phyloP scores from a whole-genome alignment of 2,113 vertebrate genomes.

The Acanthochromis polyacanthus region DNA sequence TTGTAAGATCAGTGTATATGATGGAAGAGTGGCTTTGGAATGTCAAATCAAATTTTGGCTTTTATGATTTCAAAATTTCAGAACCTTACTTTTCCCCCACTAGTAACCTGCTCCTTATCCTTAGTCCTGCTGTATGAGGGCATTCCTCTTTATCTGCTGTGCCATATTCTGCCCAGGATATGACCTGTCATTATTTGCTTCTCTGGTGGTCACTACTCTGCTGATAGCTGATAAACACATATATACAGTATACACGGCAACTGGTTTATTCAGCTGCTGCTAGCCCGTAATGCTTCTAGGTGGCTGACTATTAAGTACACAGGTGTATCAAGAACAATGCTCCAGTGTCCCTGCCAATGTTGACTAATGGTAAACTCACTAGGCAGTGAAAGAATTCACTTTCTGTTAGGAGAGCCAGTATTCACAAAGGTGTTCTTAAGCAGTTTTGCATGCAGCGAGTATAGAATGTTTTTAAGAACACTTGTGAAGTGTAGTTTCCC shows the following conservation, averaged over 20 bases:
- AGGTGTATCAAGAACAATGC: constrained; percentile 23
- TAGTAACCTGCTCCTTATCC: too few species aligned
- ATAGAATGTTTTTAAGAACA: not conserved
- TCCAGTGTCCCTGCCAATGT: constrained; percentile 45
- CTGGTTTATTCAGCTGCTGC: constrained; percentile 31
- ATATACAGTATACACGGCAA: constrained; percentile 6
- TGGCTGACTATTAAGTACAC: not conserved
- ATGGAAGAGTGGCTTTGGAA: too few species aligned
- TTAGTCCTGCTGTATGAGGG: not conserved
- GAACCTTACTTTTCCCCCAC: too few species aligned
- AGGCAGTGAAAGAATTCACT: constrained; percentile 52
- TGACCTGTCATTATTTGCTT: constrained; percentile 8
- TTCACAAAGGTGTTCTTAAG: not conserved
- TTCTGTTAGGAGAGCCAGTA: not conserved
- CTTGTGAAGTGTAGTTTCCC: not conserved
- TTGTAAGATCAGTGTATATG: too few species aligned
- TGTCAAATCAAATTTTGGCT: too few species aligned
- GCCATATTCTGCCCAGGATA: not conserved
- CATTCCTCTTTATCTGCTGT: constrained; percentile 1
- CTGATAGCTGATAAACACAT: constrained; percentile 40
- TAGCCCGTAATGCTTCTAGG: constrained; percentile 6
- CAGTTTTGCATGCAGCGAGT: not conserved
- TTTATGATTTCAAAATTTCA: too few species aligned
- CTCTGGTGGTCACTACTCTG: not conserved
- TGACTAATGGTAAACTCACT: constrained; percentile 48